A percentile compares a stretch with the other conserved stretches of the same genome.
Conservation (phyloP, 2,113 vertebrate genomes). For the Emydocephalus ijimae region DNA sequence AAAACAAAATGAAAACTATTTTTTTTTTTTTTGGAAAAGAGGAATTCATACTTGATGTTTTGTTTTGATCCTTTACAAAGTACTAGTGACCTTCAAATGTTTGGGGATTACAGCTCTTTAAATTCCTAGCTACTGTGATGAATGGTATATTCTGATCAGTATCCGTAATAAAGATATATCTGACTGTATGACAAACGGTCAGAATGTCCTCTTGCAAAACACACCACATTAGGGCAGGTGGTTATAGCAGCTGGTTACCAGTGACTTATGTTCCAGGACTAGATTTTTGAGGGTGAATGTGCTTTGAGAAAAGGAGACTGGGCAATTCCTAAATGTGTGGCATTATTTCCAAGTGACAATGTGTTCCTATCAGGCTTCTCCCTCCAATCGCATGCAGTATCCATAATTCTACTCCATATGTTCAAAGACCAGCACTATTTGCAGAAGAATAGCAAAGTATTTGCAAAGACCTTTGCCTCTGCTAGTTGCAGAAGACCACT, state of each 20-base stretch:
- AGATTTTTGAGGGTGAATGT: background rate
- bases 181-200: background rate
- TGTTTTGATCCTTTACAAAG: background rate
- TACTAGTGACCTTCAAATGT: background rate
- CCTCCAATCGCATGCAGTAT: background rate
- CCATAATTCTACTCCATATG: background rate
- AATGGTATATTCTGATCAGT: background rate
- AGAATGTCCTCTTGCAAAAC: background rate
- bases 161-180: background rate
- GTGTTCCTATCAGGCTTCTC: background rate
- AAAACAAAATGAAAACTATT: background rate
- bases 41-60: background rate
- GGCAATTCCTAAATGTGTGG: background rate
- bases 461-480: background rate
- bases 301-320: background rate
- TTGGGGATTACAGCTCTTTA: background rate
- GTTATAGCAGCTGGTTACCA: background rate
- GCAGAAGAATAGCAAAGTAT: background rate
- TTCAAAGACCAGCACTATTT: background rate
- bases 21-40: background rate
- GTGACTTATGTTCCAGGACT: background rate
- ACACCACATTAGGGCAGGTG: background rate
- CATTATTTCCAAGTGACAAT: background rate
- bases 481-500: background rate
- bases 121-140: background rate